Evolutionary conservation across 2,113 vertebrate species (phyloP).

Genomic region (Paramormyrops kingsleyae): DNA sequence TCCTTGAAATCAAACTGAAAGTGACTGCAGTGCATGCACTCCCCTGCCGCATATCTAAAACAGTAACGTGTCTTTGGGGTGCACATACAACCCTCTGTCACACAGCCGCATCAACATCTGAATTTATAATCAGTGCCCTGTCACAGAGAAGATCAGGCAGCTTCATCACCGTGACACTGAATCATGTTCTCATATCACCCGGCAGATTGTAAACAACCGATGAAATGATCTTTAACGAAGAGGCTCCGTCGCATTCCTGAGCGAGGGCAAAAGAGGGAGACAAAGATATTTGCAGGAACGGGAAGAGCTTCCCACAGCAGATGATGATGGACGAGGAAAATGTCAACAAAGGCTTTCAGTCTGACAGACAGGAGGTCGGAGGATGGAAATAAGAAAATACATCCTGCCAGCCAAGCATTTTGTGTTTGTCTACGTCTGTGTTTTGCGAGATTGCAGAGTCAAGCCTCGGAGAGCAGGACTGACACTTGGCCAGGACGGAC

Average conservation of each 20-base stretch:
- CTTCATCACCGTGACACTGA: background rate
- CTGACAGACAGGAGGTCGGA: constrained; percentile 1
- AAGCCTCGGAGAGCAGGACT: background rate
- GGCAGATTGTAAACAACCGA: background rate
- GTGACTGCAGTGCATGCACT: background rate
- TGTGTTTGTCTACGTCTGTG: constrained; percentile 51
- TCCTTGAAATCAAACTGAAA: background rate
- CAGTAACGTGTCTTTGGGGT: background rate
- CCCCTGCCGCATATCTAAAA: background rate
- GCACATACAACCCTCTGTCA: background rate
- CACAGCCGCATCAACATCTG: constrained; percentile 40
- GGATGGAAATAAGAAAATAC: constrained; percentile 48
- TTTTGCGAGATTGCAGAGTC: constrained; percentile 38
- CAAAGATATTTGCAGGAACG: background rate
- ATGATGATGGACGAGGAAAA: background rate
- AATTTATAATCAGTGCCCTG: constrained; percentile 58
- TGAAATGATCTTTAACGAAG: background rate
- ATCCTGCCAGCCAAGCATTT: constrained; percentile 54
- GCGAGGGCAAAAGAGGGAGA: background rate
- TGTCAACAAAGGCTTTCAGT: constrained; percentile 7
- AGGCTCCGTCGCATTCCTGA: background rate
- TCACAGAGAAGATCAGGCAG: constrained; percentile 29
- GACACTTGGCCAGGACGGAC: background rate
- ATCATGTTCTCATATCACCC: background rate
- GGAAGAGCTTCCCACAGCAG: background rate